These are phyloP conservation scores for Todus mexicanus DNA, from an alignment of 2,797 vertebrate species.

Conservation along the genomic window DNA sequence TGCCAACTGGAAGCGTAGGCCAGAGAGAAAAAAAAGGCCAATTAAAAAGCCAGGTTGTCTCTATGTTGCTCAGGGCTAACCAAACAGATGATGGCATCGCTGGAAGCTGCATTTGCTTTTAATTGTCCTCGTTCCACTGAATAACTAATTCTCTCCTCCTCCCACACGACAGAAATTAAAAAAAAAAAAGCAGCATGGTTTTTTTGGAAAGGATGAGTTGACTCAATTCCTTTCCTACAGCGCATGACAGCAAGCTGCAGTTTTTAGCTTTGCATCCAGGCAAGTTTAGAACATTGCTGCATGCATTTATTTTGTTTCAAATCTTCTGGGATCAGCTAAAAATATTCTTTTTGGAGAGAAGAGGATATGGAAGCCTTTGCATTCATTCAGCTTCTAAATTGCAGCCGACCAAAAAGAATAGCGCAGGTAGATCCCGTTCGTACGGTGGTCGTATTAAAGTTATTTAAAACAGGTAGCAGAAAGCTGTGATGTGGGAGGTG, in stretches of 20 bases:
- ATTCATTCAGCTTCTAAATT: not conserved
- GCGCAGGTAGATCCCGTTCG: not conserved
- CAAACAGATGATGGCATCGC: constrained; percentile 13
- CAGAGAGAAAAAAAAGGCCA: not conserved
- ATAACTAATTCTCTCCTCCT: constrained; percentile 56
- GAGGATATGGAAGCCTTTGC: not conserved
- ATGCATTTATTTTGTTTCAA: constrained; percentile 9
- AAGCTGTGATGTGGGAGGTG: not conserved
- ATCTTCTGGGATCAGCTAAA: constrained; percentile 44
- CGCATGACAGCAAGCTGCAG: constrained; percentile 45
- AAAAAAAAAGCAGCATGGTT: not conserved
- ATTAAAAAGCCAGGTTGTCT: not conserved
- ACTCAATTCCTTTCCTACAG: constrained; percentile 31
- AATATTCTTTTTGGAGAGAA: not conserved
- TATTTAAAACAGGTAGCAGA: not conserved
- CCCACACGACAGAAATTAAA: not conserved
- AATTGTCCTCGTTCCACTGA: constrained; percentile 43
- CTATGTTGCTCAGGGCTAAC: not conserved
- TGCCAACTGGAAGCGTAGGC: not conserved
- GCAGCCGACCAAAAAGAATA: not conserved
- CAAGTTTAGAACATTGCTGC: not conserved
- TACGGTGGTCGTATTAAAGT: not conserved
- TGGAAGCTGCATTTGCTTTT: constrained; percentile 39
- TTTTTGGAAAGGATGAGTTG: constrained; percentile 52
- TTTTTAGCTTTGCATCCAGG: constrained; percentile 59